Base-by-base conservation (phyloP, 2,797 vertebrate genomes). In the Picus viridis region DNA sequence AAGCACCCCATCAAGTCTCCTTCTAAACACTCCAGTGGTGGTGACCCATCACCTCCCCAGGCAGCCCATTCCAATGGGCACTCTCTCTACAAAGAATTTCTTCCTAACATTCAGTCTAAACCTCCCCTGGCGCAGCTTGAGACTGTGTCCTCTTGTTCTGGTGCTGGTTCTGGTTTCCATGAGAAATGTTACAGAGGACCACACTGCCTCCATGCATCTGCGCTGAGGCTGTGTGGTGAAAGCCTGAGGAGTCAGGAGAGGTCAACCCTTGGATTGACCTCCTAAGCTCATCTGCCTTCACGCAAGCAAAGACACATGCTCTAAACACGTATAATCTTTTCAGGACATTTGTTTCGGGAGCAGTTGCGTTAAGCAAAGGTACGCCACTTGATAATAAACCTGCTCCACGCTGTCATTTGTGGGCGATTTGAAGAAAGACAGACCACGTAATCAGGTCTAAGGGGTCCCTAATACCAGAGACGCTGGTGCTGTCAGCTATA, bases 401-500 rank as follows among this genome's bases (percentile, higher is more conserved):
- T 97, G 96, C 92, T 92, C 90, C 91, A 59, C 84, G 1, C 96
- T 97, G 97, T 97, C 97, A 97, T 95, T 97, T 95, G 95, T 93
- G 97, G 92, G 96, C 29, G 96, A 96, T 87, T 96, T 97, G 97
- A 97, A 88, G 96, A 90, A 97, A 97, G 97, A 75, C 97, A 97
- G 97, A 97, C 96, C 96, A 94, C 58, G 89, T 97, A 97, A 97
- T 97, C 97, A 97, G 95, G 96, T 95, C 96, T 95, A 88, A 96
- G 95, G 97, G 97, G 94, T 96, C 95, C 96, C 91, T 97, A 96
- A 97, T 97, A 97, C 97, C 97, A 97, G 94, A 97, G 97, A 97
- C 96, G 91, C 93, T 96, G 85, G 94, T 95, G 96, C 97, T 97
- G 97, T 97, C 97, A 97, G 97, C 96, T 97, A 97, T 96, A 97